Evolutionary conservation across 2,113 vertebrate genomes (phyloP).

Genomic region (Cryptoleucopteryx plumbea): DNA sequence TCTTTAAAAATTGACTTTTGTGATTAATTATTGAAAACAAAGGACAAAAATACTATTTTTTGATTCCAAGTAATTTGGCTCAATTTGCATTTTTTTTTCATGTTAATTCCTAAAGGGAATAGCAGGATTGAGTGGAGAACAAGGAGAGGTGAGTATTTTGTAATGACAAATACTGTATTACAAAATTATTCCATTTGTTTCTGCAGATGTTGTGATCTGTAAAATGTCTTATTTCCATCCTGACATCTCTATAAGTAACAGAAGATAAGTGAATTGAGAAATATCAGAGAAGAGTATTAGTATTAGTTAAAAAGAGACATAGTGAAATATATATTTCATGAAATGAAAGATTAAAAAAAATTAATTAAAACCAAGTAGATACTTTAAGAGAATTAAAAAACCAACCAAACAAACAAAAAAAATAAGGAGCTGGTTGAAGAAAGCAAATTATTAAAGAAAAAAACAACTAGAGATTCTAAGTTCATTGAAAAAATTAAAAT

Average conservation of each 20-base stretch:
- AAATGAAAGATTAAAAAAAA: background rate
- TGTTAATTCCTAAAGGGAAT: conserved; percentile 78
- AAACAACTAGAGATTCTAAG: background rate
- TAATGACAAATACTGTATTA: background rate
- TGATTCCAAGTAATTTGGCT: background rate
- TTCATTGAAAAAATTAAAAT: background rate
- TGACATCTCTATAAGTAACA: background rate
- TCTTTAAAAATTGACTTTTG: background rate
- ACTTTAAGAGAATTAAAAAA: background rate
- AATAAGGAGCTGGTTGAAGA: background rate
- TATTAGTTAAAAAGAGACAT: background rate
- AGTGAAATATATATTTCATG: background rate
- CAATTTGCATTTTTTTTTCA: background rate
- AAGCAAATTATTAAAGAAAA: background rate
- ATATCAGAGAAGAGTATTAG: background rate
- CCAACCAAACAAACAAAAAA: background rate
- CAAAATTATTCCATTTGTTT: background rate
- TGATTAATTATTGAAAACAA: background rate
- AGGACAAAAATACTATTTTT: background rate
- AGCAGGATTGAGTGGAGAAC: conserved; percentile 76
- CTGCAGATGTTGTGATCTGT: background rate
- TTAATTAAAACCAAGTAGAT: background rate
- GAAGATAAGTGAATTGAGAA: background rate
- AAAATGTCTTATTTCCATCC: background rate
- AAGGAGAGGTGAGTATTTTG: conserved; percentile 84